phyloP scores from a whole-genome alignment of 2,113 vertebrate species.

The Melanotaenia duboulayi region DNA sequence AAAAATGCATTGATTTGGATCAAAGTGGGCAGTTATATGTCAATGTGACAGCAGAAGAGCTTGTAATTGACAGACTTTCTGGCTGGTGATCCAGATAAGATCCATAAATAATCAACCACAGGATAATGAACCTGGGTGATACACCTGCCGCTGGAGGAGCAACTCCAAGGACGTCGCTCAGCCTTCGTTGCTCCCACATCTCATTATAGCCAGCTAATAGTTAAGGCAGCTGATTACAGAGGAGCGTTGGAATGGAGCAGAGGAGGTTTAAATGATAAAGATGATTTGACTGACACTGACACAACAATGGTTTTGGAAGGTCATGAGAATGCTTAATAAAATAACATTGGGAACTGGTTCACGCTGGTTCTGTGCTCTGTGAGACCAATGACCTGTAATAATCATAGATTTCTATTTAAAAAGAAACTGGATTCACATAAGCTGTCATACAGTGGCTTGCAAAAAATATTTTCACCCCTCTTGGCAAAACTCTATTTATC shows the following conservation, averaged over 20 bases:
- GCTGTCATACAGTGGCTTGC: too few relatives aligned
- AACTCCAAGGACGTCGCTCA: constrained; percentile 49
- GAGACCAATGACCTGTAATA: background rate
- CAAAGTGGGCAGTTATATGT: constrained; percentile 11
- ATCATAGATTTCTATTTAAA: background rate
- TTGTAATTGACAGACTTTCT: constrained; percentile 41
- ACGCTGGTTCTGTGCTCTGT: background rate
- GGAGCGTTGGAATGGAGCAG: constrained; percentile 9
- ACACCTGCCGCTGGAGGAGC: constrained; percentile 58
- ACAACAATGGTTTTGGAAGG: constrained; percentile 46
- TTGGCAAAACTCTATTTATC: constrained; percentile 1
- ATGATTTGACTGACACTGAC: constrained; percentile 34
- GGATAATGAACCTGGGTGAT: constrained; percentile 48
- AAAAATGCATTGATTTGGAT: constrained; percentile 14
- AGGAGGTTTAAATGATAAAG: constrained; percentile 36
- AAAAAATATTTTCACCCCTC: too few relatives aligned
- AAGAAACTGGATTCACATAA: background rate
- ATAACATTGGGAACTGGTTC: constrained; percentile 26
- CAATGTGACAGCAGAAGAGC: constrained; percentile 14
- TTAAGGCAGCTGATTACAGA: constrained; percentile 56
- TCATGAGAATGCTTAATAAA: constrained; percentile 55
- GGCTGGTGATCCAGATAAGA: constrained; percentile 39
- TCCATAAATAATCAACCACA: constrained; percentile 38
- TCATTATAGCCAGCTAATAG: constrained; percentile 58
- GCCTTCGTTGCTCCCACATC: constrained; percentile 39